Evolutionary conservation across 2,888 invertebrate genomes (phyloP).

Genomic region (Thereva nobilitata): DNA sequence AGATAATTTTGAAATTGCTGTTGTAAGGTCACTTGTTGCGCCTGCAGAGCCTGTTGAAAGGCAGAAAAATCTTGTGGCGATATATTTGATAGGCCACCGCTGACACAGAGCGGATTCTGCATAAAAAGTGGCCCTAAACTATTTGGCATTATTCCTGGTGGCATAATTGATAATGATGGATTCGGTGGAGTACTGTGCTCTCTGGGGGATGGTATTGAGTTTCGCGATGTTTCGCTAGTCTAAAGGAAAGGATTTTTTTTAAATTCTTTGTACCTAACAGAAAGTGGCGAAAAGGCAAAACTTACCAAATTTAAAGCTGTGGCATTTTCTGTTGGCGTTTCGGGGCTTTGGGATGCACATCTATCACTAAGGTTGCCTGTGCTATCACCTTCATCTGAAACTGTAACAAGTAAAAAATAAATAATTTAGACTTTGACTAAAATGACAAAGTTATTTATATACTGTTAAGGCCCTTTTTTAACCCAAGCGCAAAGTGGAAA

Average conservation of each 20-base stretch:
- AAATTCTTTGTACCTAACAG: background rate
- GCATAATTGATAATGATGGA: conserved; percentile 46
- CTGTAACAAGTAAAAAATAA: conserved; percentile 43
- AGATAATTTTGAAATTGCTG: conserved; percentile 58
- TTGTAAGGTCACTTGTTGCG: conserved; percentile 56
- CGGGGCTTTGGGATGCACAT: conserved; percentile 55
- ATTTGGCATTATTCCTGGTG: conserved; percentile 42
- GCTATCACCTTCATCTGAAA: conserved; percentile 57
- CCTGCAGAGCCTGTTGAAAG: conserved; percentile 55
- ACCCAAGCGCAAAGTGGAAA: too few relatives aligned
- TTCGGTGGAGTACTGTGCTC: conserved; percentile 22
- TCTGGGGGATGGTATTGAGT: conserved; percentile 50
- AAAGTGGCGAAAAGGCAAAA: background rate
- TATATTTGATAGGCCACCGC: conserved; percentile 44
- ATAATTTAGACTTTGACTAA: background rate
- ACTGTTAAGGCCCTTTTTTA: too few relatives aligned
- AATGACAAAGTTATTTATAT: too few relatives aligned
- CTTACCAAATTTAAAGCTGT: conserved; percentile 52
- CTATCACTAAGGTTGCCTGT: conserved; percentile 56
- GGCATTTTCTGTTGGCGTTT: conserved; percentile 46
- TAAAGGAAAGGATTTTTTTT: conserved; percentile 4
- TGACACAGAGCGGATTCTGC: conserved; percentile 46
- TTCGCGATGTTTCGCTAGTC: conserved; percentile 55
- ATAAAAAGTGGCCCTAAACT: conserved; percentile 45
- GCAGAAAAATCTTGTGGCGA: conserved; percentile 54